Conservation (phyloP, 1,140 invertebrate species). For the Cydia splendana region DNA sequence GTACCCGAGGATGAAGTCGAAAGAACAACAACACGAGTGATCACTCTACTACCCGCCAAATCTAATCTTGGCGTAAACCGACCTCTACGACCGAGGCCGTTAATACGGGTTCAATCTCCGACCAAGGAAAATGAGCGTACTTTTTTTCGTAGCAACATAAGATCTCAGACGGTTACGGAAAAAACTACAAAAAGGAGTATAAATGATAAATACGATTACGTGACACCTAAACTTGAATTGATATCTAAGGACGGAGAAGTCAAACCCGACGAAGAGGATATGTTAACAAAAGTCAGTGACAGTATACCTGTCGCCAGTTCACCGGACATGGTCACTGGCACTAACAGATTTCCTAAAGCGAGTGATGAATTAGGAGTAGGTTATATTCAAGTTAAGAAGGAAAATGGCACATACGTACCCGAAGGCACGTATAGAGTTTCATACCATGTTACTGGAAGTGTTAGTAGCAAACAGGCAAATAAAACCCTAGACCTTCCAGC, state of each 20-base stretch:
- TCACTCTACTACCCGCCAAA: conserved; percentile 82
- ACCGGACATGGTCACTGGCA: conserved; percentile 43
- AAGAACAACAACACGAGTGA: conserved; percentile 69
- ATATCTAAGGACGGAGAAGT: conserved; percentile 10
- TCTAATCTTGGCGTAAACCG: conserved; percentile 82
- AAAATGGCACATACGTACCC: conserved; percentile 49
- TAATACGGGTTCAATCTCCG: conserved; percentile 53
- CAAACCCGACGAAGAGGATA: conserved; percentile 35
- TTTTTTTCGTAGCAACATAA: conserved; percentile 57
- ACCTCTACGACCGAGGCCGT: conserved; percentile 79
- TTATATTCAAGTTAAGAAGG: conserved; percentile 41
- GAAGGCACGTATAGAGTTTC: conserved; percentile 73
- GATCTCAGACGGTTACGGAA: conserved; percentile 56
- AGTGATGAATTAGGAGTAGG: conserved; percentile 53
- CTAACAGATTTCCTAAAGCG: conserved; percentile 67
- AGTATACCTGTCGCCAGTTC: conserved; percentile 41
- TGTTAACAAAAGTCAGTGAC: conserved; percentile 43
- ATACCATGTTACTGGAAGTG: conserved; percentile 73
- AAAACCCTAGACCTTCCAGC: conserved; percentile 69
- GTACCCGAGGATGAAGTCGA: conserved; percentile 69
- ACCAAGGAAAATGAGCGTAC: conserved; percentile 52
- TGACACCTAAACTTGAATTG: conserved; percentile 35
- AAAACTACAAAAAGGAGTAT: conserved; percentile 35
- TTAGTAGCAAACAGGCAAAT: conserved; percentile 74
- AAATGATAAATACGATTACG: conserved; percentile 34